phyloP scores from a whole-genome alignment of 2,888 invertebrate genomes.

The Sphaeridia pumilis region DNA sequence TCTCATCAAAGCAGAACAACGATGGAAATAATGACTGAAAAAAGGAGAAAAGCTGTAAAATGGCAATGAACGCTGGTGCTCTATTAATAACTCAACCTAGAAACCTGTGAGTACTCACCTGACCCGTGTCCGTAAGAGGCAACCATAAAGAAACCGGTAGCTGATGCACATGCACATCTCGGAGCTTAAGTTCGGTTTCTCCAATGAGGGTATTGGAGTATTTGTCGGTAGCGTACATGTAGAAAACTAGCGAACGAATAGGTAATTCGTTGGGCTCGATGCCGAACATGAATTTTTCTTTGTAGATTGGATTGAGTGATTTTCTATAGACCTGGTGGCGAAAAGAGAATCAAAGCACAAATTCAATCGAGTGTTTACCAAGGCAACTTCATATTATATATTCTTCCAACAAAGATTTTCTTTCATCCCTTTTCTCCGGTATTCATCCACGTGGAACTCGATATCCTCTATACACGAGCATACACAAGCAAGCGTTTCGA shows the following conservation, averaged over 20 bases:
- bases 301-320: conserved; percentile 59
- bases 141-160: conserved; percentile 64
- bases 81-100: background rate
- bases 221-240: conserved; percentile 54
- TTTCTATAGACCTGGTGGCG: conserved; percentile 49
- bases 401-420: no score
- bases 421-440: no score
- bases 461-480: no score
- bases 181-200: conserved; percentile 56
- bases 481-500: no score
- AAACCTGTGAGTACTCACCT: no score
- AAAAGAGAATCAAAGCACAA: background rate
- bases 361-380: no score
- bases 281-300: conserved; percentile 59
- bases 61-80: no score
- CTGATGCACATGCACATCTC: conserved; percentile 51
- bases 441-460: no score
- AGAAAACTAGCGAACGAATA: conserved; percentile 52
- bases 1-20: no score
- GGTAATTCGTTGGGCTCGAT: conserved; percentile 50
- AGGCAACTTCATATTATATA: no score
- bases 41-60: no score
- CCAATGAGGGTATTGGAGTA: conserved; percentile 53
- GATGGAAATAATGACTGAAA: no score
- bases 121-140: conserved; percentile 59